These are phyloP conservation scores for Dascillus cervinus DNA, from an alignment of 2,888 invertebrate genomes.

Conservation along the genomic window DNA sequence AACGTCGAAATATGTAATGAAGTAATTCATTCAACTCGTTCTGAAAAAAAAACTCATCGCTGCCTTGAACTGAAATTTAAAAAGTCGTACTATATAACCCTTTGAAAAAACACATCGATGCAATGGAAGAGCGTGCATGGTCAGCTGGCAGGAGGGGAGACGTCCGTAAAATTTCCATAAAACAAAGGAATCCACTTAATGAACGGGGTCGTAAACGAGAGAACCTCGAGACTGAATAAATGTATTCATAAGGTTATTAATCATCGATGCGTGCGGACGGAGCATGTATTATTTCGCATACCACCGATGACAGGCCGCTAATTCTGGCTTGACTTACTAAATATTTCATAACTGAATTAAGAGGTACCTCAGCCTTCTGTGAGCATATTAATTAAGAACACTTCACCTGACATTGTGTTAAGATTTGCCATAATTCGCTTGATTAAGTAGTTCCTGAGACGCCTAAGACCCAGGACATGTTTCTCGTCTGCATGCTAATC, in stretches of 20 bases:
- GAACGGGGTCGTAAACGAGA: constrained; percentile 27
- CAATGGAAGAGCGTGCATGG: no score
- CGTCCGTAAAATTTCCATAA: constrained; percentile 30
- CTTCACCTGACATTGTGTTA: constrained; percentile 36
- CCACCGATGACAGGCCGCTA: constrained; percentile 33
- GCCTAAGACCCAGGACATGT: constrained; percentile 30
- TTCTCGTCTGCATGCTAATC: constrained; percentile 34
- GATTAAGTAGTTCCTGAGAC: constrained; percentile 34
- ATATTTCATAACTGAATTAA: constrained; percentile 40
- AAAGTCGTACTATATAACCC: no score
- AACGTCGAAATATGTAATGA: no score
- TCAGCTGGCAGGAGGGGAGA: no score
- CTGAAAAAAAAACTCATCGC: no score
- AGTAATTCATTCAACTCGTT: no score
- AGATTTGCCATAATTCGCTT: constrained; percentile 38
- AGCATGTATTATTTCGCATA: constrained; percentile 26
- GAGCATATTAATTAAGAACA: constrained; percentile 37
- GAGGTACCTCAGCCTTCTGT: constrained; percentile 30
- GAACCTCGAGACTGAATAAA: constrained; percentile 26
- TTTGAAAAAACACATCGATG: no score
- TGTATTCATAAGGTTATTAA: constrained; percentile 33
- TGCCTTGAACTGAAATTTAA: no score
- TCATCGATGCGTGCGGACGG: constrained; percentile 27
- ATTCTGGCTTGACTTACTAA: constrained; percentile 32
- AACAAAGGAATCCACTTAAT: constrained; percentile 33